Conservation (phyloP, 1,140 invertebrate species). For the Hyles vespertilio region DNA sequence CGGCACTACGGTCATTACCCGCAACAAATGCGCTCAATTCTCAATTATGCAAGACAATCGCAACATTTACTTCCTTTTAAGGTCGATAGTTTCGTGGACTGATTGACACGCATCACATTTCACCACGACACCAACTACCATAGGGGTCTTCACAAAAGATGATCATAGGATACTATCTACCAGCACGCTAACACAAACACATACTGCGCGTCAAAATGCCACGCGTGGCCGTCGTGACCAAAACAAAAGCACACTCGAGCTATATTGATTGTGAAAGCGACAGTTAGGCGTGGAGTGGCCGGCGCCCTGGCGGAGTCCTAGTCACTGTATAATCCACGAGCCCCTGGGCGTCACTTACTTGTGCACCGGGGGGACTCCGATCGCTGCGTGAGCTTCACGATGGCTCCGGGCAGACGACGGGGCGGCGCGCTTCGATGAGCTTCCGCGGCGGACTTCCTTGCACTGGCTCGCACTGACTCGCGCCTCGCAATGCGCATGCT, state of each 20-base stretch:
- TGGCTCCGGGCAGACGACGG: neutral
- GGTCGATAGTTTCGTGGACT: too few species aligned
- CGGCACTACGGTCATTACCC: too few species aligned
- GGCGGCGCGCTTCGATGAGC: neutral
- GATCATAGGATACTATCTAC: too few species aligned
- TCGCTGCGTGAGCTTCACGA: constrained; percentile 1
- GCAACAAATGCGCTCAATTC: too few species aligned
- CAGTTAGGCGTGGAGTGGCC: constrained; percentile 30
- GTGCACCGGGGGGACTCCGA: neutral
- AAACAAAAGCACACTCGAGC: constrained; percentile 52
- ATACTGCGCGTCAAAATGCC: neutral
- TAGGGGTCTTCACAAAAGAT: too few species aligned
- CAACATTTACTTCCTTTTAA: too few species aligned
- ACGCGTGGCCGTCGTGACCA: constrained; percentile 27
- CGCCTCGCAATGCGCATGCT: constrained; percentile 33
- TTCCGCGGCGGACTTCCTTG: constrained; percentile 7
- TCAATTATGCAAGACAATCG: too few species aligned
- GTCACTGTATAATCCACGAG: neutral
- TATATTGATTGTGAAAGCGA: constrained; percentile 50
- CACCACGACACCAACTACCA: too few species aligned
- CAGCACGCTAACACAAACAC: too few species aligned
- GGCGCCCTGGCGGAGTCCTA: neutral
- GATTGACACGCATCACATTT: too few species aligned
- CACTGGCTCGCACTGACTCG: constrained; percentile 2
- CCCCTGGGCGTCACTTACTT: constrained; percentile 2